These are phyloP conservation scores for Trissolcus japonicus DNA, from an alignment of 2,888 invertebrate species.

Conservation along the genomic window DNA sequence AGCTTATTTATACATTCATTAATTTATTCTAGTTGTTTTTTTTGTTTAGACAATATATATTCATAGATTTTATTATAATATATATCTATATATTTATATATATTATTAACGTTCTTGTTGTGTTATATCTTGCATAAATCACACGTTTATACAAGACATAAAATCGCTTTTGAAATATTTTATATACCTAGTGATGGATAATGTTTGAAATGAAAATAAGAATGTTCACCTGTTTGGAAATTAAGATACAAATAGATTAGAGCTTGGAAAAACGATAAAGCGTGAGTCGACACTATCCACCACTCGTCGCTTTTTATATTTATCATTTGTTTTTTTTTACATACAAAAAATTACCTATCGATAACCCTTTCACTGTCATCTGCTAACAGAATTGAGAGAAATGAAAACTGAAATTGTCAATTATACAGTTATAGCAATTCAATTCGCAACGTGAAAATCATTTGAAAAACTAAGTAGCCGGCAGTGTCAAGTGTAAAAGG, in stretches of 20 bases:
- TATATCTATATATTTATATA: constrained; percentile 34
- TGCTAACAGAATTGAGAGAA: constrained; percentile 1
- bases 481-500: constrained; percentile 36
- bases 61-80: constrained; percentile 15
- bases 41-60: constrained; percentile 34
- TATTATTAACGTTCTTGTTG: constrained; percentile 12
- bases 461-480: constrained; percentile 1
- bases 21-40: constrained; percentile 17
- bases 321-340: constrained; percentile 11
- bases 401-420: background rate
- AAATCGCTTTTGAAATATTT: constrained; percentile 18
- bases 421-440: background rate
- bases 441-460: background rate
- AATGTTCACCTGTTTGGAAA: background rate
- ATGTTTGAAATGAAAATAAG: constrained; percentile 3
- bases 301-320: constrained; percentile 3
- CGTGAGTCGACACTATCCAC: constrained; percentile 8
- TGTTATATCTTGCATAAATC: constrained; percentile 14
- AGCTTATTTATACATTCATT: constrained; percentile 20
- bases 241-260: background rate
- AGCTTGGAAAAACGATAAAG: background rate
- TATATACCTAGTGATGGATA: constrained; percentile 10
- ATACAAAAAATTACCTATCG: constrained; percentile 23
- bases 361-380: constrained; percentile 33
- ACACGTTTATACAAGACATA: constrained; percentile 19